These are phyloP conservation scores for Acrobasis suavella DNA, from an alignment of 2,888 invertebrate species.

Conservation along the genomic window DNA sequence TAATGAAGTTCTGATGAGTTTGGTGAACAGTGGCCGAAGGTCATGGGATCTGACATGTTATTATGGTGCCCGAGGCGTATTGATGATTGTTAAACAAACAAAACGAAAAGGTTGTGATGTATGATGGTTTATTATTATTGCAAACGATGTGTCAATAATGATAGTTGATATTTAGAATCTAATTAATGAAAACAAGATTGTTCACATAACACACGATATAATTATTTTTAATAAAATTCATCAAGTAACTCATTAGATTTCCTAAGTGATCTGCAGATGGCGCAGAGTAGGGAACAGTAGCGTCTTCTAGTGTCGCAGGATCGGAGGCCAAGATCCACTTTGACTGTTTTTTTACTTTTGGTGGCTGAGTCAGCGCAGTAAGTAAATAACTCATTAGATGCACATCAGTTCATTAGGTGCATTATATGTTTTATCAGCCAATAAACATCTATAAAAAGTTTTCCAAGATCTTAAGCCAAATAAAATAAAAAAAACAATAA, in stretches of 20 bases:
- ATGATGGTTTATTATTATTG: background rate
- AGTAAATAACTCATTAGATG: no score
- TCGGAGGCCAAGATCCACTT: no score
- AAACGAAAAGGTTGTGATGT: background rate
- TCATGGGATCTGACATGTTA: constrained; percentile 16
- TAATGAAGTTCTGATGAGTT: constrained; percentile 14
- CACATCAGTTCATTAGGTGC: no score
- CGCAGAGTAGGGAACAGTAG: no score
- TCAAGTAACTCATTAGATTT: no score
- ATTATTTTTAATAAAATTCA: background rate
- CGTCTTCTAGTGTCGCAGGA: no score
- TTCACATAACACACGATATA: background rate
- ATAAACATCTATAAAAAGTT: no score
- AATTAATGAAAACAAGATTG: background rate
- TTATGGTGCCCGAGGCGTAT: background rate
- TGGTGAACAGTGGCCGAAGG: constrained; percentile 12
- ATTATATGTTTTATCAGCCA: no score
- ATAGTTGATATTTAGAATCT: background rate
- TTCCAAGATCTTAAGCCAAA: background rate
- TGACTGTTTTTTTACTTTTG: no score
- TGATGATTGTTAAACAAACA: constrained; percentile 5
- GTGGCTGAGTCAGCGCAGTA: no score
- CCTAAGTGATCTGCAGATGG: no score
- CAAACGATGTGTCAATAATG: background rate
- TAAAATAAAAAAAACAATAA: background rate